A percentile compares a stretch with the other conserved stretches of the same genome.
phyloP scores from a whole-genome alignment of 2,113 vertebrate species.

The Plotosus lineatus region DNA sequence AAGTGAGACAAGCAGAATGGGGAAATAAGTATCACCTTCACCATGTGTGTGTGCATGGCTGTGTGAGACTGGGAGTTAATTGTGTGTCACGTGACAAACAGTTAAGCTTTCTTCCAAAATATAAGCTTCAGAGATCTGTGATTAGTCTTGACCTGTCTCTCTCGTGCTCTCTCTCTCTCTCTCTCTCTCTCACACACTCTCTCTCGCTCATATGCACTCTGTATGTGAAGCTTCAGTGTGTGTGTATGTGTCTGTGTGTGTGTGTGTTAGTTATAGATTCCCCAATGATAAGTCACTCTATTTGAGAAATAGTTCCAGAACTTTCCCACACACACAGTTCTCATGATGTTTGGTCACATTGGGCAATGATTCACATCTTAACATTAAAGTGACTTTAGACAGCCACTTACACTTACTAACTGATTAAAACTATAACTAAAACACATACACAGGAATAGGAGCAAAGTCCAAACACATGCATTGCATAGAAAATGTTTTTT shows the following conservation, averaged over 20 bases:
- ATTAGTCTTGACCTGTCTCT: background rate
- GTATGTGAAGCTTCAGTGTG: background rate
- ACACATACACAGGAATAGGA: background rate
- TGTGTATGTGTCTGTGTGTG: background rate
- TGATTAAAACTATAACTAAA: background rate
- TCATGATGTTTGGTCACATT: background rate
- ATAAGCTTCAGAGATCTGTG: background rate
- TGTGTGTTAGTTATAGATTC: background rate
- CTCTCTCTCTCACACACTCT: background rate
- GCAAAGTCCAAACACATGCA: background rate
- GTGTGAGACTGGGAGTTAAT: background rate
- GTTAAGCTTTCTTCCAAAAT: conserved; percentile 32
- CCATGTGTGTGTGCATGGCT: background rate
- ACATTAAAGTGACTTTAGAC: background rate
- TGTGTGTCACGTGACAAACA: conserved; percentile 33
- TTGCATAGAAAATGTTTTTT: background rate
- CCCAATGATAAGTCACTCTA: background rate
- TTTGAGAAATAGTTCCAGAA: background rate
- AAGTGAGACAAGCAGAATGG: conserved; percentile 9
- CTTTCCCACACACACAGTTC: background rate
- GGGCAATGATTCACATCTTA: conserved; percentile 13
- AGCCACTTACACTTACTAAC: background rate
- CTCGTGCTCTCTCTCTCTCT: background rate
- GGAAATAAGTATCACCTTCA: background rate
- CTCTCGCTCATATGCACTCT: background rate